Percentiles rank a stretch among this genome's conserved stretches.
phyloP scores from a whole-genome alignment of 2,888 invertebrate genomes.

The Lycia hirtaria region DNA sequence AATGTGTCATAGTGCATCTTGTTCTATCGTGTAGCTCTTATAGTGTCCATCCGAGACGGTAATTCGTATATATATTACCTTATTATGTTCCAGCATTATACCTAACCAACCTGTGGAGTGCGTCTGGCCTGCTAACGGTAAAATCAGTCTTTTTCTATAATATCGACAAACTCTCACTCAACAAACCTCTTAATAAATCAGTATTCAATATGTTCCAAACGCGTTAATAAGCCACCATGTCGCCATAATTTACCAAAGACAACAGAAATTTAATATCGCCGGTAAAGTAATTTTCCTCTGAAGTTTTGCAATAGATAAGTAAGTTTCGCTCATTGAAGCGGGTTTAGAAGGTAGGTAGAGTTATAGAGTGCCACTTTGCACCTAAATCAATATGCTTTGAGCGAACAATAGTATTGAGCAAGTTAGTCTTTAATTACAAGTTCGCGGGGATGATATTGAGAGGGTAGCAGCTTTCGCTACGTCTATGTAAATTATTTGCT shows the following conservation, averaged over 20 bases:
- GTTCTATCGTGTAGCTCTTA: too few relatives aligned
- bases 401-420: conserved; percentile 60
- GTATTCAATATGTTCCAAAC: conserved; percentile 57
- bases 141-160: too few relatives aligned
- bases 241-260: conserved; percentile 73
- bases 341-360: conserved; percentile 56
- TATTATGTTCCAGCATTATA: too few relatives aligned
- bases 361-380: conserved; percentile 68
- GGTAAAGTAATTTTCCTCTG: conserved; percentile 75
- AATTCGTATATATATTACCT: too few relatives aligned
- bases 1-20: too few relatives aligned
- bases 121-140: too few relatives aligned
- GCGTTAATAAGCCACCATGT: conserved; percentile 65
- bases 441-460: conserved; percentile 45
- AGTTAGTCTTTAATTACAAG: conserved; percentile 49
- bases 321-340: conserved; percentile 66
- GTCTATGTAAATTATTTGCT: conserved; percentile 14
- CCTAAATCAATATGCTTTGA: conserved; percentile 70
- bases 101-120: too few relatives aligned
- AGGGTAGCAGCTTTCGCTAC: conserved; percentile 7
- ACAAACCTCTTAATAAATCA: conserved; percentile 42
- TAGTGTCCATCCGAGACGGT: too few relatives aligned
- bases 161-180: too few relatives aligned
- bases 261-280: conserved; percentile 80
- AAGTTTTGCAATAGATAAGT: conserved; percentile 79